Conservation (phyloP, 2,797 vertebrate species). For the Taenioides sp. region DNA sequence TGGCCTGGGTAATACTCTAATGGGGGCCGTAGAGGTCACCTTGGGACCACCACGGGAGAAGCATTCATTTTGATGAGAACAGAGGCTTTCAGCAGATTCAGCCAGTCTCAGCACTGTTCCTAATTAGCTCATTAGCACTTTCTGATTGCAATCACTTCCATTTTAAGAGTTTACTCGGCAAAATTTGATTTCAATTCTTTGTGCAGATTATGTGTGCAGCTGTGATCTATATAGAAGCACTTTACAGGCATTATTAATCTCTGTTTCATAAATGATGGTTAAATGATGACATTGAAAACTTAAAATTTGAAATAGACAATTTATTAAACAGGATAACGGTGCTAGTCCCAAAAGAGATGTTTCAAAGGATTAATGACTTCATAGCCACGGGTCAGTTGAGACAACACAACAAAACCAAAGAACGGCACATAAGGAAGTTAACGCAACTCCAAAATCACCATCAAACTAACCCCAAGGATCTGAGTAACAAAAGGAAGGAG, state of each 20-base stretch:
- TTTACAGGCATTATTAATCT: conserved; percentile 23
- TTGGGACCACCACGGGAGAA: conserved; percentile 27
- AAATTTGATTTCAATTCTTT: conserved; percentile 35
- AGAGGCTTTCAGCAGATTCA: conserved; percentile 43
- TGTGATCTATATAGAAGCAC: conserved; percentile 20
- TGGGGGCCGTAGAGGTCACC: conserved; percentile 50
- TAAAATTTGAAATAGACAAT: too few species aligned
- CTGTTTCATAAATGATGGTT: conserved; percentile 53
- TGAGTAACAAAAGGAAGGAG: too few species aligned
- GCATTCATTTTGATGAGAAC: conserved; percentile 32
- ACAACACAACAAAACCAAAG: too few species aligned
- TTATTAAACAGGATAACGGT: too few species aligned
- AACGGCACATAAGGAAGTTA: too few species aligned
- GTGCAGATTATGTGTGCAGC: conserved; percentile 14
- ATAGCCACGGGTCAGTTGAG: too few species aligned
- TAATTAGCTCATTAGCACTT: conserved; percentile 68
- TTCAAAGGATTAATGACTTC: too few species aligned
- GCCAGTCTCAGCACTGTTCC: conserved; percentile 45
- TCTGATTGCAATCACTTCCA: conserved; percentile 75
- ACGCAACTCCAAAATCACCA: too few species aligned
- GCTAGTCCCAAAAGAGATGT: too few species aligned
- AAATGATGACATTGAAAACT: too few species aligned
- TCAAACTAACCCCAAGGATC: too few species aligned
- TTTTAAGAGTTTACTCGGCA: conserved; percentile 47
- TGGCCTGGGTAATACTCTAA: conserved; percentile 34